Base-by-base conservation (phyloP, 2,113 vertebrate genomes). In the Petrocephalus zakoni region DNA sequence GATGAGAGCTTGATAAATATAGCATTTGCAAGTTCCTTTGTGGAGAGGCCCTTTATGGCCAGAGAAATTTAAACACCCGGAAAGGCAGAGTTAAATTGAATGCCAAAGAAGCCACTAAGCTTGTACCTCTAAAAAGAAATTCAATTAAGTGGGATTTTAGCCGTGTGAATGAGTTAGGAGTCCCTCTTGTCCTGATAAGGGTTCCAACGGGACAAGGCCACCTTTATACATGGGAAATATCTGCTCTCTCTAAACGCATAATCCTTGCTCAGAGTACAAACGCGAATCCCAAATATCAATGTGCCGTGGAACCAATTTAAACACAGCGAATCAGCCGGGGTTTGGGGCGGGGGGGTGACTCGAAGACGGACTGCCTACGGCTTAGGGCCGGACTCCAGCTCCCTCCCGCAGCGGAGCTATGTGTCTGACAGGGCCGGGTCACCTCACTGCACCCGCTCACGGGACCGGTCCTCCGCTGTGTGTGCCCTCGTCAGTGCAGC, bases 81-180 rank as follows among this genome's bases (percentile, higher is more conserved):
- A 90, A 95, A 96, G 95, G 95, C 95, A 92, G 94, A 94, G 96
- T 92, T 97, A 97, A 97, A 99, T 98, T 97, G 97, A 97, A 98
- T 98, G 97, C 96, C 96, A 96, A 96, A 93, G 72, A 97, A 97
- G 93, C 95, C 96, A 97, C 97, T 97, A 97, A 97, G 97, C 97
- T 97, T 96, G 97, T 97, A 97, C 96, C 96, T 97, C 96, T 97
- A 94, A 94, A 97, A 97, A 97, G 97, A 99, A 99, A 99, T 99
- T 98, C 98, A 99, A 99, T 99, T 99, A 99, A 99, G 98, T 97
- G 97, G 98, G 97, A 97, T 99, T 99, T 99, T 97, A 97, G 97
- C 95, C 95, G 96, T 98, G 97, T 99, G 98, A 99, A 99, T 99
- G 97, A 97, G 97, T 97, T 96, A 95, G 96, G 96, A 96, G 96